Percentiles rank a stretch among this genome's conserved stretches.
These are phyloP conservation scores for Malachius bipustulatus DNA, from an alignment of 2,888 invertebrate genomes.

Conservation along the genomic window DNA sequence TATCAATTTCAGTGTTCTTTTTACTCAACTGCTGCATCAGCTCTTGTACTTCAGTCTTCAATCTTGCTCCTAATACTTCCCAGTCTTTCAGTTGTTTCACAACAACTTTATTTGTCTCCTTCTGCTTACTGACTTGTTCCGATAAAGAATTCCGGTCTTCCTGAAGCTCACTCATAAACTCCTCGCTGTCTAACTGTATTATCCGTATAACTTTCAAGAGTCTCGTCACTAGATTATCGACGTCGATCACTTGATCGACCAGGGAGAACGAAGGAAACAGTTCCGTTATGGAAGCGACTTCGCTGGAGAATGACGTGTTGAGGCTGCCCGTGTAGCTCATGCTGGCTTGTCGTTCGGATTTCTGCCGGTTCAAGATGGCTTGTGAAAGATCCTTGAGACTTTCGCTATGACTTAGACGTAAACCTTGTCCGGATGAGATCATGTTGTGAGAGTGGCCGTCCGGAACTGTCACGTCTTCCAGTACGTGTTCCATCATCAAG, in stretches of 20 bases:
- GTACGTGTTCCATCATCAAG: constrained; percentile 66
- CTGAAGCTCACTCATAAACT: constrained; percentile 52
- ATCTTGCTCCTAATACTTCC: constrained; percentile 42
- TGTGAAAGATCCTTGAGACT: constrained; percentile 68
- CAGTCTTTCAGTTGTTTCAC: constrained; percentile 42
- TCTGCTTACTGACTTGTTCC: constrained; percentile 33
- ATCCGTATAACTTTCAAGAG: constrained; percentile 60
- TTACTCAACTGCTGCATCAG: constrained; percentile 41
- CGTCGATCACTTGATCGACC: constrained; percentile 62
- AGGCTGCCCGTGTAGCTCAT: constrained; percentile 34
- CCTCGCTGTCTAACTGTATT: constrained; percentile 58
- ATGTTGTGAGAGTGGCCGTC: constrained; percentile 56
- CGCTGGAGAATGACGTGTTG: constrained; percentile 28
- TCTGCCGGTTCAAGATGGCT: constrained; percentile 59
- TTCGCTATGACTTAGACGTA: constrained; percentile 41
- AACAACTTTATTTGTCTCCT: constrained; percentile 34
- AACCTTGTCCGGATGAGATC: constrained; percentile 49
- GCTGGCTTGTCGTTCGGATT: constrained; percentile 28
- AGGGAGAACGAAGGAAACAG: constrained; percentile 47
- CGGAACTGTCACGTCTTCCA: constrained; percentile 52
- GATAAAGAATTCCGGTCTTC: constrained; percentile 44
- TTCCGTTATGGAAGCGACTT: constrained; percentile 35
- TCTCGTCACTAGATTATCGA: constrained; percentile 63
- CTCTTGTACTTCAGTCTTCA: constrained; percentile 45
- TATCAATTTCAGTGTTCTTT: constrained; percentile 42